Evolutionary conservation across 2,888 invertebrate species (phyloP).

Genomic region (Drosophila testacea): DNA sequence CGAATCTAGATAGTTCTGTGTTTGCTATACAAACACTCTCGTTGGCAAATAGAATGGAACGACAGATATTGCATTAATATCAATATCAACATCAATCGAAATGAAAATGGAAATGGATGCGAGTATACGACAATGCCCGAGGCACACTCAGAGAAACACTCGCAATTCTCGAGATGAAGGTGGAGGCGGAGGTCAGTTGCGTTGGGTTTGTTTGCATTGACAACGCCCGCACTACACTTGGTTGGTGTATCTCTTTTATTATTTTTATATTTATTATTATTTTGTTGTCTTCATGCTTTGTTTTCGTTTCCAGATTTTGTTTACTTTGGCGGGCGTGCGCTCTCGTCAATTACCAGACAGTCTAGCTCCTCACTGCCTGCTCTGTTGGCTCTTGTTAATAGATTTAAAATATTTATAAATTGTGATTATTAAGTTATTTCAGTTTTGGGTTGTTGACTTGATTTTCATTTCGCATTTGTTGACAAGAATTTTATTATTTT

Average conservation of each 20-base stretch:
- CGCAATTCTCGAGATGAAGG: conserved; percentile 35
- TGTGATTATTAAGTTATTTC: conserved; percentile 42
- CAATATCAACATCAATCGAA: conserved; percentile 18
- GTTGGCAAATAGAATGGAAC: conserved; percentile 27
- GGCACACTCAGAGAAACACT: conserved; percentile 9
- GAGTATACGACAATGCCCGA: conserved; percentile 25
- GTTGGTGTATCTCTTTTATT: conserved; percentile 8
- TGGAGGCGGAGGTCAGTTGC: conserved; percentile 54
- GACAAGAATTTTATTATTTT: conserved; percentile 34
- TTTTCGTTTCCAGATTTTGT: conserved; percentile 38
- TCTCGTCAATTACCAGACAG: conserved; percentile 44
- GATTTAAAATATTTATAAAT: conserved; percentile 46
- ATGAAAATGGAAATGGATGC: conserved; percentile 14
- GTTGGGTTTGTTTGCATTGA: conserved; percentile 55
- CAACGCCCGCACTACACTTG: conserved; percentile 40
- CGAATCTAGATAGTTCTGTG: conserved; percentile 38
- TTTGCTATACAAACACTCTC: conserved; percentile 23
- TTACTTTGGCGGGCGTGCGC: conserved; percentile 57
- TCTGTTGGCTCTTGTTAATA: conserved; percentile 18
- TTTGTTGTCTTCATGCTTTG: conserved; percentile 21
- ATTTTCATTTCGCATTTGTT: conserved; percentile 17
- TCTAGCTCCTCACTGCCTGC: neutral
- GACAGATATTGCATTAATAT: conserved; percentile 24
- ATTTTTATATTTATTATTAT: conserved; percentile 4
- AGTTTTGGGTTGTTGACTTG: conserved; percentile 17